Evolutionary conservation across 2,888 invertebrate species (phyloP), one percentile per base, ranked within the genome.

Genomic region (Cheilosia variabilis): DNA sequence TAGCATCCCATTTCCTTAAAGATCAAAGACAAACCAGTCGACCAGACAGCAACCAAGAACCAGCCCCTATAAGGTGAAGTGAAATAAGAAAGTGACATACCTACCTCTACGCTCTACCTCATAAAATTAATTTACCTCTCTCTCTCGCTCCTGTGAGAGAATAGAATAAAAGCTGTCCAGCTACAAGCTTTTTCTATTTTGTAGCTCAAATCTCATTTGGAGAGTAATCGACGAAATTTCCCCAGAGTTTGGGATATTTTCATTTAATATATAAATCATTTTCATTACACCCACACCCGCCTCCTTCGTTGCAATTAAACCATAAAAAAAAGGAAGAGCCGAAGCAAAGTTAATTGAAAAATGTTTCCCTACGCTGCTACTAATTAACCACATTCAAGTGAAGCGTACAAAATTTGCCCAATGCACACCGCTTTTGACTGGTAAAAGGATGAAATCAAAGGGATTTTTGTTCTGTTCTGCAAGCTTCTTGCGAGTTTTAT

Each of bases 331-430:
- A 45, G 63, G 41, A 47, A 10, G 34, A 60, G 66, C 41, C 62
- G 41, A 69, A 60, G 34, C 47, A 69, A 60, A 82, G 77, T 77
- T 77, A 77, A 82, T 82, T 82, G 82, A 77, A 82, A 82, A 82
- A 24, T 66, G 43, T 34, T 43, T 82, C 66, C 62, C 60, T 69
- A 63, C 75, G 50, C 58, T 69, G 55, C 50, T 69, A 69, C 82
- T 82, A 82, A 82, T 82, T 82, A 82, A 60, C 82, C 60, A 71
- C 60, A 77, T 77, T 72, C 71, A 77, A 52, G 62, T 73, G 24
- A 69, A 47, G 57, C 37, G 69, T 1, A 19, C 24, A 37, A 22
- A 22, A 3, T 15, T 13, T 52, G 22, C 9, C 19, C 72, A 31
- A 17, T 62, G 53, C 43, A 41, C 53, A 53, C 58, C 6, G 41